Evolutionary conservation across 2,797 vertebrate species (phyloP).

Genomic region (Cyclura pinguis): DNA sequence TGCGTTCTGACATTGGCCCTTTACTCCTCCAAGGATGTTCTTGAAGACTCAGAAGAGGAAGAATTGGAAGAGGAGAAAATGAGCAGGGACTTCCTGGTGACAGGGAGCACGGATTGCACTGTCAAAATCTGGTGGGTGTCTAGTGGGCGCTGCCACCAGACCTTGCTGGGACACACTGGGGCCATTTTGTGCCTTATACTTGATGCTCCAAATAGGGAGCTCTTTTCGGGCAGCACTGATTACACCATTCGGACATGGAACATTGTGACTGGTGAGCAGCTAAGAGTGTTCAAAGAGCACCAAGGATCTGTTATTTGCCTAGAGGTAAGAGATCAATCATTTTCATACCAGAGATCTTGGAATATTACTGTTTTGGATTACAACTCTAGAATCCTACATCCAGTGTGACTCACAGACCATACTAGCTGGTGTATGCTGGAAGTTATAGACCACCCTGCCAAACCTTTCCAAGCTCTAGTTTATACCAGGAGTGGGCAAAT

Average conservation of each 20-base stretch:
- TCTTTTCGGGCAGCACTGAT: conserved; percentile 85
- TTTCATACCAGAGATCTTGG: not conserved
- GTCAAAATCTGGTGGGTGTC: conserved; percentile 86
- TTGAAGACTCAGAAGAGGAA: conserved; percentile 68
- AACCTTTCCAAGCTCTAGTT: no score
- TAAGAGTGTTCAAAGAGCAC: conserved; percentile 83
- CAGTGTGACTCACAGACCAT: no score
- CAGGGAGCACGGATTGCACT: conserved; percentile 84
- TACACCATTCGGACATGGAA: conserved; percentile 84
- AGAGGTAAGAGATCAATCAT: conserved; percentile 77
- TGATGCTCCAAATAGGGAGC: conserved; percentile 77
- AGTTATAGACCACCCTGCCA: no score
- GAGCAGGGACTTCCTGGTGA: conserved; percentile 82
- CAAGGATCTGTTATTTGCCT: conserved; percentile 85
- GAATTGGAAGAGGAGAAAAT: conserved; percentile 66
- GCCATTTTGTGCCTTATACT: conserved; percentile 83
- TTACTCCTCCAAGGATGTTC: conserved; percentile 78
- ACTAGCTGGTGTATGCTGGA: no score
- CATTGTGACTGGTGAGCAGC: conserved; percentile 83
- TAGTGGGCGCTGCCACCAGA: conserved; percentile 83
- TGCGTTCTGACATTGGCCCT: conserved; percentile 83
- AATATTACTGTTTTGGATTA: no score
- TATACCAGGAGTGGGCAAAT: no score
- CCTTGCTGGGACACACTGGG: conserved; percentile 83
- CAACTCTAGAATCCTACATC: no score